These are phyloP conservation scores for Pseudeuparius sepicola DNA, from an alignment of 2,888 invertebrate species.

Conservation along the genomic window DNA sequence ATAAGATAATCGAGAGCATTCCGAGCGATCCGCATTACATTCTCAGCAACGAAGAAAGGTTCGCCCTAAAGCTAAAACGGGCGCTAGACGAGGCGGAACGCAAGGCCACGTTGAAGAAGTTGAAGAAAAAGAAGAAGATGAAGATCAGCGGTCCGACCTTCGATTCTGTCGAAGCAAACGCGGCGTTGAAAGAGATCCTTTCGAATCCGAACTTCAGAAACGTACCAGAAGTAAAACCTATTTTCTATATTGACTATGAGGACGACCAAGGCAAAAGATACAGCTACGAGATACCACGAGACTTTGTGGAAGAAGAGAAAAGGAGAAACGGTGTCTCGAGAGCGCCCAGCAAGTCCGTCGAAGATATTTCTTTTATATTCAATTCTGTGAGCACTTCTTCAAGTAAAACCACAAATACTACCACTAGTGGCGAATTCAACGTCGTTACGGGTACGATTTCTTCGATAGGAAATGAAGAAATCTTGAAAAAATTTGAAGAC, in stretches of 20 bases:
- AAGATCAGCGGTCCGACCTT: conserved; percentile 30
- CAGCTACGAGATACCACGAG: conserved; percentile 16
- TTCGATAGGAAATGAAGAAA: conserved; percentile 5
- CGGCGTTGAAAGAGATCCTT: conserved; percentile 23
- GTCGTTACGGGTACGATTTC: conserved; percentile 20
- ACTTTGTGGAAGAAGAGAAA: conserved; percentile 11
- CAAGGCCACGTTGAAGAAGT: conserved; percentile 28
- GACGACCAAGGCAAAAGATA: conserved; percentile 10
- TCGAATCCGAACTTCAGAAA: conserved; percentile 19
- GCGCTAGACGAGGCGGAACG: conserved; percentile 29
- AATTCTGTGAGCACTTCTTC: conserved; percentile 16
- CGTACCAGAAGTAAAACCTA: conserved; percentile 7
- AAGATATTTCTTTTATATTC: conserved; percentile 27
- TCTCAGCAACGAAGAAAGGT: conserved; percentile 30
- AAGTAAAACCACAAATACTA: conserved; percentile 13
- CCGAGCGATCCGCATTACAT: conserved; percentile 25
- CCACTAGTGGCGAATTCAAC: conserved; percentile 24
- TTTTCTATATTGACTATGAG: background rate
- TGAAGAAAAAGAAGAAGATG: conserved; percentile 19
- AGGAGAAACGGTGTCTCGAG: background rate
- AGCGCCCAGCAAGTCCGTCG: conserved; percentile 24
- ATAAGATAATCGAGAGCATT: conserved; percentile 27
- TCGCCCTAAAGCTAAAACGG: conserved; percentile 28
- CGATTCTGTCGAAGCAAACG: conserved; percentile 30
- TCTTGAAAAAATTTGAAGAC: background rate